Base-by-base conservation (phyloP, 2,797 vertebrate genomes). In the Oryzias dopingdopingensis region DNA sequence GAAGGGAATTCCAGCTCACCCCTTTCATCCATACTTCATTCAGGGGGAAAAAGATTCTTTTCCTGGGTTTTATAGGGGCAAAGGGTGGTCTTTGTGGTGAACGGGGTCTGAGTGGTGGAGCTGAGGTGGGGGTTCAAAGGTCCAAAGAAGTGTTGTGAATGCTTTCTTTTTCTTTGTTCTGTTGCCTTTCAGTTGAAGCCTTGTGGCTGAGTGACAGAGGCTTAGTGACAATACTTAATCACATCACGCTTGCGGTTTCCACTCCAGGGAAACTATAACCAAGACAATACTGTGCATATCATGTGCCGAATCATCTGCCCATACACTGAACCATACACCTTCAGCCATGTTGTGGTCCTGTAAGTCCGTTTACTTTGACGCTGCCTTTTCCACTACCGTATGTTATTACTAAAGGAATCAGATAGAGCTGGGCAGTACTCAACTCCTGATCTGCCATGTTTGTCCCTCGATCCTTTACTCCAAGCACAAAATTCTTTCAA, bases 161-260 rank as follows among this genome's bases (percentile, higher is more conserved):
- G 63, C 10, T 14, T 37, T 71, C 45, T 66, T 44, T 64, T 65
- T 48, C 54, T 76, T 79, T 85, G 71, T 70, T 68, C 67, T 59
- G 29, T 56, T 32, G 58, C 37, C 72, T 74, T 81, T 62, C 64
- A 72, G 73, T 47, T 50, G 62, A 79, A 68, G 62, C 58, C 54
- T 73, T 57, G 67, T 79, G 76, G 78, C 78, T 69, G 76, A 74
- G 78, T 47, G 75, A 80, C 79, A 85, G 77, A 59, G 62, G 50
- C 81, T 82, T 42, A 20, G 73, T 79, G 79, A 85, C 84, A 72
- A 77, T 81, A 78, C 67, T 74, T 89, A 88, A 88, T 89, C 66
- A 53, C 80, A 61, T 77, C 71, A 37, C 78, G 85, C 79, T 42
- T 52, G 78, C 70, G 79, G 80, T 76, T 66, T 81, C 42, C 56